Percentiles rank a stretch among this genome's conserved stretches.
Evolutionary conservation across 2,888 invertebrate species (phyloP).

Genomic region (Chirona hameri): DNA sequence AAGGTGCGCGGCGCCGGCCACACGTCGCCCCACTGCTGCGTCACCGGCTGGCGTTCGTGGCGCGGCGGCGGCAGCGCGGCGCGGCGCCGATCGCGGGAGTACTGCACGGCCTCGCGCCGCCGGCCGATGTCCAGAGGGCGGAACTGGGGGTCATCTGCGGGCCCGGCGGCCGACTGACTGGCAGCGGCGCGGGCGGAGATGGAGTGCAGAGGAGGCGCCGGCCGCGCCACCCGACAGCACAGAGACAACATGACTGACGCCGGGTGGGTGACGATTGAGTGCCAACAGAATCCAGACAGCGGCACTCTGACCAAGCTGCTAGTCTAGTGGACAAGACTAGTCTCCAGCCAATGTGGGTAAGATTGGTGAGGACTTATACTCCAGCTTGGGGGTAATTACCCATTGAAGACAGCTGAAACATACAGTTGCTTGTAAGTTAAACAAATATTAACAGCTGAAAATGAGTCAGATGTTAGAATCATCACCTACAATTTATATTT

Average conservation of each 20-base stretch:
- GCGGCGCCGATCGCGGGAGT: not conserved
- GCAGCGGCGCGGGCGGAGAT: not conserved
- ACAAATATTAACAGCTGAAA: too few species aligned
- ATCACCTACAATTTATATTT: too few species aligned
- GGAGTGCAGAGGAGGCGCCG: not conserved
- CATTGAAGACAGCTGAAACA: too few species aligned
- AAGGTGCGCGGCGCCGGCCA: constrained; percentile 94
- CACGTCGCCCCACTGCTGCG: constrained; percentile 89
- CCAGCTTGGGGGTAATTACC: too few species aligned
- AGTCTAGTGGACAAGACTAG: too few species aligned
- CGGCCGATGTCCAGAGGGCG: not conserved
- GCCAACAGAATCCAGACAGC: too few species aligned
- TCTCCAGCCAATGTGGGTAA: too few species aligned
- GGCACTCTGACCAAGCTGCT: too few species aligned
- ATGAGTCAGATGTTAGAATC: too few species aligned
- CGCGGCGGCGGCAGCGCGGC: constrained; percentile 12
- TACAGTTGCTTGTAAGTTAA: too few species aligned
- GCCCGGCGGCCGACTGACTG: not conserved
- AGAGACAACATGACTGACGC: not conserved
- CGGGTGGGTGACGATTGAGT: too few species aligned
- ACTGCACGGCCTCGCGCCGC: not conserved
- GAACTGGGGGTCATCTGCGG: not conserved
- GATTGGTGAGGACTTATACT: too few species aligned
- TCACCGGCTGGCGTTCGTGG: constrained; percentile 45
- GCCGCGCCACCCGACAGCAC: not conserved